A percentile compares a stretch with the other conserved stretches of the same genome.
Conservation (phyloP, 2,797 vertebrate species). For the Artibeus jamaicensis region DNA sequence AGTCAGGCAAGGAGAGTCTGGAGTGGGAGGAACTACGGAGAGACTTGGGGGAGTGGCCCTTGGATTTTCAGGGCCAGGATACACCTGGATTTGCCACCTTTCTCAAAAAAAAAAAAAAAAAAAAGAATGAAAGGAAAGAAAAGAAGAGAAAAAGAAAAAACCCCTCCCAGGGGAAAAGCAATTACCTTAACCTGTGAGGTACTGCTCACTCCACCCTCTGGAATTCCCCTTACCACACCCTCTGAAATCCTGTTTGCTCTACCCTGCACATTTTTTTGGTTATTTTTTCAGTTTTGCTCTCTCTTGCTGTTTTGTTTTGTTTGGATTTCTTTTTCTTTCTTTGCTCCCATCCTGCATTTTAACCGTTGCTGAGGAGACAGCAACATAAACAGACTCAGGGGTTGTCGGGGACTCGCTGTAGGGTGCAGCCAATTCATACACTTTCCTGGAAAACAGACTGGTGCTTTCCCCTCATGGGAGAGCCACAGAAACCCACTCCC, state of each 20-base stretch:
- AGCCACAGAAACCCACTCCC: neutral
- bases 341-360: neutral
- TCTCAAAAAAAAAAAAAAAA: too few relatives aligned
- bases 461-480: neutral
- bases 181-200: neutral
- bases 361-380: neutral
- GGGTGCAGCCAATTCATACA: neutral
- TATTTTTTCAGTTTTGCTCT: neutral
- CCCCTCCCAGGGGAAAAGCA: neutral
- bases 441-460: neutral
- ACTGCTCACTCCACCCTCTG: neutral
- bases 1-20: neutral
- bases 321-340: neutral
- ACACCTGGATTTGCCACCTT: neutral
- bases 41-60: neutral
- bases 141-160: too few relatives aligned
- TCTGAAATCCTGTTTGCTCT: neutral
- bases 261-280: neutral
- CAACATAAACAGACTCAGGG: neutral
- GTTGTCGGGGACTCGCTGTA: neutral
- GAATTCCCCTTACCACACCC: neutral
- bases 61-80: neutral
- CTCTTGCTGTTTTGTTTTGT: neutral
- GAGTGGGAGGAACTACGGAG: neutral
- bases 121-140: too few relatives aligned